Evolutionary conservation across 1,140 invertebrate species (phyloP), one percentile per base, ranked within the genome.

Genomic region (Vollenhovia emeryi): DNA sequence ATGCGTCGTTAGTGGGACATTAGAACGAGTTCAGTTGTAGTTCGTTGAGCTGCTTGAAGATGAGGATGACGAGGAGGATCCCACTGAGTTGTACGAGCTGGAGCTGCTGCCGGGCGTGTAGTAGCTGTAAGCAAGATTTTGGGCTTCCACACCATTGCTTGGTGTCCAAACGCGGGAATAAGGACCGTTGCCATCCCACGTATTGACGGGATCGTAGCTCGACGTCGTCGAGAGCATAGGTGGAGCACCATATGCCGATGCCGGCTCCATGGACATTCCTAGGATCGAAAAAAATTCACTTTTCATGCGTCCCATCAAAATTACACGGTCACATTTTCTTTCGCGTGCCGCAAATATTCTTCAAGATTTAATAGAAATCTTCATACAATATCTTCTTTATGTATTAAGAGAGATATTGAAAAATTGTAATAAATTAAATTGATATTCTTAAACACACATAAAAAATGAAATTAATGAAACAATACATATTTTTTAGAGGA

Each of bases 81-180:
- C 84, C 4, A 93, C 91, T 15, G 94, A 95, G 40, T 94, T 95
- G 89, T 96, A 96, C 2, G 92, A 92, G 36, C 88, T 92, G 5
- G 90, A 92, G 55, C 91, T 92, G 50, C 91, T 92, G 91, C 96
- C 95, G 66, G 97, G 96, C 86, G 97, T 96, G 93, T 98, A 98
- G 4, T 97, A 97, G 91, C 96, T 98, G 93, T 98, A 98, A 57
- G 97, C 97, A 55, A 97, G 93, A 87, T 96, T 97, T 88, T 97
- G 97, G 0, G 95, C 93, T 59, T 95, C 94, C 48, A 93, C 90
- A 69, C 92, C 84, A 86, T 94, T 94, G 84, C 87, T 91, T 1
- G 96, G 95, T 86, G 97, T 96, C 97, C 97, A 97, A 1, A 97
- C 96, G 88, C 97, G 95, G 15, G 97, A 95, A 93, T 97, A 98